These are phyloP conservation scores for Zaprionus bogoriensis DNA, from an alignment of 2,888 invertebrate genomes.

Conservation along the genomic window DNA sequence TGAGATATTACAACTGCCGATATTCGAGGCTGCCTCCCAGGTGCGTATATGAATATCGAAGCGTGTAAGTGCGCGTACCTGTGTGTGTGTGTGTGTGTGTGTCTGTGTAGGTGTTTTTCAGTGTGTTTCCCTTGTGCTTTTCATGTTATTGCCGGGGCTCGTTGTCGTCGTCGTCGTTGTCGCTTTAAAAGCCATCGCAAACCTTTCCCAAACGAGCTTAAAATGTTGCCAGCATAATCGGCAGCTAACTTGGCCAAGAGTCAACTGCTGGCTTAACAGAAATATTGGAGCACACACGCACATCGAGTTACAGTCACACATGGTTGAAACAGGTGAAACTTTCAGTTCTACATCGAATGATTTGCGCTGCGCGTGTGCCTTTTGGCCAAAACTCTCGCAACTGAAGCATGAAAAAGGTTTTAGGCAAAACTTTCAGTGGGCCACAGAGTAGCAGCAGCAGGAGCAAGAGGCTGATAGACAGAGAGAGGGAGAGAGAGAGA, in stretches of 20 bases:
- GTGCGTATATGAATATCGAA: slow-evolving; percentile 59
- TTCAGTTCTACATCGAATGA: slow-evolving; percentile 37
- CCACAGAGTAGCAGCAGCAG: slow-evolving; percentile 6
- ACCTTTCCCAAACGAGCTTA: slow-evolving; percentile 46
- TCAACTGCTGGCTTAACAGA: slow-evolving; percentile 57
- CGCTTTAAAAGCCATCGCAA: slow-evolving; percentile 59
- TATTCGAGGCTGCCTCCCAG: slow-evolving; percentile 96
- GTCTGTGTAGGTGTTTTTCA: background rate
- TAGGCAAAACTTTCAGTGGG: slow-evolving; percentile 47
- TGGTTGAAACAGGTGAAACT: slow-evolving; percentile 57
- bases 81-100: background rate
- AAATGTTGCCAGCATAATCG: slow-evolving; percentile 60
- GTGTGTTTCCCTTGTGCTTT: slow-evolving; percentile 42
- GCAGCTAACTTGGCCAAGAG: slow-evolving; percentile 43
- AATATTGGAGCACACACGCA: slow-evolving; percentile 18
- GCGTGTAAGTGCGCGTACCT: background rate
- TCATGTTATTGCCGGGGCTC: slow-evolving; percentile 15
- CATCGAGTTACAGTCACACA: background rate
- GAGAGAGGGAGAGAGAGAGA: background rate
- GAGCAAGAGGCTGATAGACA: background rate
- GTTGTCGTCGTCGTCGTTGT: slow-evolving; percentile 22
- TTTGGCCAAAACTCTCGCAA: slow-evolving; percentile 33
- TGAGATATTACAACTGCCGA: slow-evolving; percentile 95
- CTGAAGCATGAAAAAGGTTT: slow-evolving; percentile 74
- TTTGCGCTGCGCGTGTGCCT: slow-evolving; percentile 41